phyloP scores from a whole-genome alignment of 1,140 invertebrate species.

The Metaphire vulgaris region DNA sequence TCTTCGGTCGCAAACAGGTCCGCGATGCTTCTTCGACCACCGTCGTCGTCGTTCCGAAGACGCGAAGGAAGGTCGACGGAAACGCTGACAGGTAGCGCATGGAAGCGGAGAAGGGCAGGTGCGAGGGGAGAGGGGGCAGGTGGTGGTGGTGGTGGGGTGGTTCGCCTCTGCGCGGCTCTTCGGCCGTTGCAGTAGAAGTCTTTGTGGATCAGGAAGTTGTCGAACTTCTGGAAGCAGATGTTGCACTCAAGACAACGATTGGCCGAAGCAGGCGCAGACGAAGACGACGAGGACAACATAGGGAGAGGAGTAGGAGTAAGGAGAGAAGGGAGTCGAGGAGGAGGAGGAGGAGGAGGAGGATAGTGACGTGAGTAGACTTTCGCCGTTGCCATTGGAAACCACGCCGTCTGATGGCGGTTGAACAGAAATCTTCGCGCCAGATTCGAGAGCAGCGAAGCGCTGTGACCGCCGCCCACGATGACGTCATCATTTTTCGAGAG shows the following conservation, averaged over 20 bases:
- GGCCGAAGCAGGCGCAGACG: no score
- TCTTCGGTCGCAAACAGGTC: no score
- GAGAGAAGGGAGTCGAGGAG: background rate
- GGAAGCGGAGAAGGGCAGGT: background rate
- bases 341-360: slow-evolving; percentile 1
- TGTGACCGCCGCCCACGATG: no score
- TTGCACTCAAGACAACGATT: background rate
- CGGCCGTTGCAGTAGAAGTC: background rate
- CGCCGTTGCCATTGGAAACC: no score
- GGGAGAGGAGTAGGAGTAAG: background rate
- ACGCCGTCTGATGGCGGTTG: no score
- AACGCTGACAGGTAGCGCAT: no score
- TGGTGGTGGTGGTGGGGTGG: background rate
- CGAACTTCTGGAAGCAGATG: background rate
- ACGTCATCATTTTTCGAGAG: no score
- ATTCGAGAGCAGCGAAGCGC: no score
- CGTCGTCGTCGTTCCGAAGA: background rate
- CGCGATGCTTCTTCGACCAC: background rate
- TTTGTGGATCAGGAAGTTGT: background rate
- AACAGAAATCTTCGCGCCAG: no score
- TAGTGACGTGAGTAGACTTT: background rate
- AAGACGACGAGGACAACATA: background rate
- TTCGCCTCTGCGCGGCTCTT: background rate
- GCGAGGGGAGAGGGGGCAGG: no score
- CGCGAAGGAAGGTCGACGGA: no score